Evolutionary conservation across 1,140 invertebrate species (phyloP).

Genomic region (Apis laboriosa): DNA sequence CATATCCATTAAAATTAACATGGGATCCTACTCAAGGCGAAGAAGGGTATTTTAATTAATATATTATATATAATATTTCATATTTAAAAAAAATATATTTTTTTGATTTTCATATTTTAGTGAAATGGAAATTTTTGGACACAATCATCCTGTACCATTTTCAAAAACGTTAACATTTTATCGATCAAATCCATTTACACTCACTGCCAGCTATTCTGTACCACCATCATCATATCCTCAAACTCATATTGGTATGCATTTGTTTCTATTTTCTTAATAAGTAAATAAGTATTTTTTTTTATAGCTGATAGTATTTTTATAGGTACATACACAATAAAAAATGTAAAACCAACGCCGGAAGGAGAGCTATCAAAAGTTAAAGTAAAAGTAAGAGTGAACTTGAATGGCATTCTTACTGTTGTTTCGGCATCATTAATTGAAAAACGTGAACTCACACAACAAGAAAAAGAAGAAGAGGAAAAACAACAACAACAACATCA

Average conservation of each 20-base stretch:
- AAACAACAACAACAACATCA: conserved; percentile 80
- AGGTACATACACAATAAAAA: conserved; percentile 92
- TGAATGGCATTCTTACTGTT: conserved; percentile 95
- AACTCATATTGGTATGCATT: conserved; percentile 88
- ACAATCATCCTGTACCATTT: conserved; percentile 94
- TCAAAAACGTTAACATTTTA: conserved; percentile 97
- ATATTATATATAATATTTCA: background rate
- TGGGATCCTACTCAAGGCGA: conserved; percentile 90
- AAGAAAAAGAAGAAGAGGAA: conserved; percentile 82
- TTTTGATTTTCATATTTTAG: conserved; percentile 75
- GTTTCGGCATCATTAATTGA: conserved; percentile 92
- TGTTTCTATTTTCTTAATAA: conserved; percentile 42
- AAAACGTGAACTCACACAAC: conserved; percentile 86
- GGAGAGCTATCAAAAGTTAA: conserved; percentile 96
- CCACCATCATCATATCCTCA: conserved; percentile 88
- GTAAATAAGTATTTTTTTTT: background rate
- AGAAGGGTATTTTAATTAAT: conserved; percentile 80
- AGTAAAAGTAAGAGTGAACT: conserved; percentile 96
- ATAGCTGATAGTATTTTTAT: conserved; percentile 1
- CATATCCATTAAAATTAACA: conserved; percentile 92
- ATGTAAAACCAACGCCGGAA: conserved; percentile 91
- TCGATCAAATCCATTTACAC: conserved; percentile 91
- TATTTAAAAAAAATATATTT: conserved; percentile 1
- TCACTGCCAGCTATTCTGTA: conserved; percentile 91
- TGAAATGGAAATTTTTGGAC: conserved; percentile 91